Evolutionary conservation across 2,113 vertebrate species (phyloP).

Genomic region (Lepus americanus): DNA sequence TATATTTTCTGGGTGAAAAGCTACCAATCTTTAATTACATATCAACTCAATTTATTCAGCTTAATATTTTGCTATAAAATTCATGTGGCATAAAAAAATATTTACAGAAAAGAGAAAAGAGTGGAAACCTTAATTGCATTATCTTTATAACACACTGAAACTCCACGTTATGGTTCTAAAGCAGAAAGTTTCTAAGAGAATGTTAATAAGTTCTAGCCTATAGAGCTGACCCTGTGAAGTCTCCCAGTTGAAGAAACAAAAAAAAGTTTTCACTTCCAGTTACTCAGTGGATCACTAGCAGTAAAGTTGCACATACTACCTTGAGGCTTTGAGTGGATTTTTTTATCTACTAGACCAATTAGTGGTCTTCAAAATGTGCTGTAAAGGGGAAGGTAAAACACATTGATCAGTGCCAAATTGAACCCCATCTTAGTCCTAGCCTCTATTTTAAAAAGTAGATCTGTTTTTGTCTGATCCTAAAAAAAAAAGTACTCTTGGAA

Average conservation of each 20-base stretch:
- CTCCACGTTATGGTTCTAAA: constrained; percentile 12
- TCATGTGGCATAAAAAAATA: constrained; percentile 66
- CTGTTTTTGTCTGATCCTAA: neutral
- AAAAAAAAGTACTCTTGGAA: neutral
- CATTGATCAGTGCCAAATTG: neutral
- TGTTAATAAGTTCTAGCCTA: neutral
- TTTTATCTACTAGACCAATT: neutral
- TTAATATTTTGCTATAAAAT: constrained; percentile 66
- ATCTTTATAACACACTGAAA: constrained; percentile 49
- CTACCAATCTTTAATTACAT: constrained; percentile 53
- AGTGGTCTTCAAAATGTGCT: neutral
- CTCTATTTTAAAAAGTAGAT: neutral
- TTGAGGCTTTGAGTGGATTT: neutral
- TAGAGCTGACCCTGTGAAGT: neutral
- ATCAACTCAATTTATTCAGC: constrained; percentile 66
- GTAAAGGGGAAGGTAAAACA: neutral
- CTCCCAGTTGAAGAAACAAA: constrained; percentile 45
- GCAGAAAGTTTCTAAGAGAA: constrained; percentile 38
- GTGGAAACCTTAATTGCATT: constrained; percentile 67
- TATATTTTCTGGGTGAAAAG: constrained; percentile 56
- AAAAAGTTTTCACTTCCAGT: neutral
- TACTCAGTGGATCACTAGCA: neutral
- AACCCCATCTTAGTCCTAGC: neutral
- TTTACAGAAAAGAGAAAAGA: constrained; percentile 55
- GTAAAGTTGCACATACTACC: neutral